Evolutionary conservation across 2,797 vertebrate genomes (phyloP), one percentile per base, ranked within the genome.

Genomic region (Poecilia picta): DNA sequence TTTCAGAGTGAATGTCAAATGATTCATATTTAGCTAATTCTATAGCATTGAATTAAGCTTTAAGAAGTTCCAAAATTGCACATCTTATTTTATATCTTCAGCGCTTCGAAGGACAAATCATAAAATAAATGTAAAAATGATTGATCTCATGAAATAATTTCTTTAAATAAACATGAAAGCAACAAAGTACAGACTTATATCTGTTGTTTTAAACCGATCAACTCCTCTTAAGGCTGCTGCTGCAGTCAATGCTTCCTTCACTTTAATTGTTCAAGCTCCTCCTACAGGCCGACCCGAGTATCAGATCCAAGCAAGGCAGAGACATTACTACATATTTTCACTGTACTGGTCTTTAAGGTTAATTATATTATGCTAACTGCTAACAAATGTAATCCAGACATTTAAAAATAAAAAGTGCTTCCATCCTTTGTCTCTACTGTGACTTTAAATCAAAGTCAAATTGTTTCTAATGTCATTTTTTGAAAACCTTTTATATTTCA

Each of bases 31-130:
- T 33, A 8, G 28, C 28, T 33, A 62, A 62, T 62, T 62, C 6
- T 33, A 62, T 93, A 93, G 84, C 87, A 94, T 92, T 93, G 87
- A 93, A 91, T 94, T 93, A 94, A 87, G 70, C 91, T 59, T 59
- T 59, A 59, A 31, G 25, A 89, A 88, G 88, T 92, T 18, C 31
- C 15, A 6, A 62, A 13, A 18, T 33, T 62, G 28, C 3, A 59
- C 16, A 39, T 66, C 16, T 36, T 36, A 33, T 18, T 18, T 64
- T 8, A 36, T 36, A 36, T 64, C 33, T 20, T 64, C 18, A 33
- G 16, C 33, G 15, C 3, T 64, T 64, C 1, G 1, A 66, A 39
- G 62, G 39, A 66, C 33, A n/a, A 68, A 49, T 25, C 1, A 39
- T 25, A 8, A 70, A 5, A 46, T 41, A 70, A 53, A 70, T 51